These are phyloP conservation scores for Dromococcyx pavoninus DNA, from an alignment of 2,797 vertebrate genomes.

Conservation along the genomic window DNA sequence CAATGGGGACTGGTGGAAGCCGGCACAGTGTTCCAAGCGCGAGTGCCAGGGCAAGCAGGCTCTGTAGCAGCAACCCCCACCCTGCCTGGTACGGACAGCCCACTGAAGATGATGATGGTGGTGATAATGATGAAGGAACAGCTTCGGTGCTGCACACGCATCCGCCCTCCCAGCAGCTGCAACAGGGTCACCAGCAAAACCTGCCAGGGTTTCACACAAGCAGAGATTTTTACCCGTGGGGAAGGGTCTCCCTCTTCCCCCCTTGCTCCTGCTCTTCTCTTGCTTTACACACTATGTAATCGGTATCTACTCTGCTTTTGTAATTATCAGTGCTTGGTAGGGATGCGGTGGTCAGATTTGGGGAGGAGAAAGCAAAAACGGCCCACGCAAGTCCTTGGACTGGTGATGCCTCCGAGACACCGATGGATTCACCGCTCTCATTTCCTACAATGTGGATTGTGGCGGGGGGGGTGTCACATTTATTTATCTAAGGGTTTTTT, in stretches of 20 bases:
- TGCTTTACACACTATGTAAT: constrained; percentile 9
- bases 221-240: constrained; percentile 22
- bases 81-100: neutral
- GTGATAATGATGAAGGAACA: accelerated
- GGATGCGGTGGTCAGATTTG: constrained; percentile 6
- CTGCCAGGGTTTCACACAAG: constrained; percentile 48
- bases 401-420: neutral
- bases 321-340: constrained; percentile 28
- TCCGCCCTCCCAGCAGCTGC: constrained; percentile 55
- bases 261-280: constrained; percentile 21
- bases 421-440: neutral
- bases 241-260: neutral
- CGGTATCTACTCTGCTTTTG: constrained; percentile 35
- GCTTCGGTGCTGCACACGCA: constrained; percentile 12
- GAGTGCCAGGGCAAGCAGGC: constrained; percentile 97
- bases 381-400: neutral
- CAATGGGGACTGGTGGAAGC: constrained; percentile 99
- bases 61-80: constrained; percentile 79
- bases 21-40: constrained; percentile 95
- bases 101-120: accelerated
- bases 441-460: neutral
- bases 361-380: neutral
- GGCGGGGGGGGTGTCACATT: neutral
- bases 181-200: constrained; percentile 72
- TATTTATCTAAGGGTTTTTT: constrained; percentile 43